phyloP scores from a whole-genome alignment of 2,113 vertebrate genomes.

The Rhipidura dahli region DNA sequence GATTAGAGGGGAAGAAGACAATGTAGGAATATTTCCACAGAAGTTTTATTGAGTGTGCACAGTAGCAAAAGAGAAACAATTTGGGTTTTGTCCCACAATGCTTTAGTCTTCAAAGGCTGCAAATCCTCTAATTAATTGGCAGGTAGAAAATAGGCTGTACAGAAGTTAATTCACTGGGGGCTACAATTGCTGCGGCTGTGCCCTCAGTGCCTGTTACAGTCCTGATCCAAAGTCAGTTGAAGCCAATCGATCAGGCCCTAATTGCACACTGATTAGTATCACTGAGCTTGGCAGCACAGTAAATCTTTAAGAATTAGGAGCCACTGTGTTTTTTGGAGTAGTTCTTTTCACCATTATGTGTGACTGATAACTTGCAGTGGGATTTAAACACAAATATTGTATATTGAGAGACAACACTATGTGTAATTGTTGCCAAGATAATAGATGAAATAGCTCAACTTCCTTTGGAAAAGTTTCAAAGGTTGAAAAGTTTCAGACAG shows the following conservation, averaged over 20 bases:
- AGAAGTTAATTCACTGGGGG: constrained; percentile 38
- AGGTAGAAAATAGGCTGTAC: constrained; percentile 39
- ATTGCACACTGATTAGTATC: constrained; percentile 58
- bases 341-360: constrained; percentile 19
- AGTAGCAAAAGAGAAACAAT: not conserved
- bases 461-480: constrained; percentile 68
- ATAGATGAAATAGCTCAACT: constrained; percentile 59
- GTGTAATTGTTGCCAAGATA: constrained; percentile 55
- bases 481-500: constrained; percentile 64
- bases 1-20: not conserved
- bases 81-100: not conserved
- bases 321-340: constrained; percentile 26
- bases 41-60: not conserved
- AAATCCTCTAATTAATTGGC: constrained; percentile 29
- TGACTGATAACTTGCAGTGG: constrained; percentile 28
- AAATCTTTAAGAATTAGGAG: constrained; percentile 55
- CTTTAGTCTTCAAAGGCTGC: constrained; percentile 26
- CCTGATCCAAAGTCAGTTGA: constrained; percentile 59
- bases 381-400: constrained; percentile 39
- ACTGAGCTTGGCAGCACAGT: constrained; percentile 41
- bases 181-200: not conserved
- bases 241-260: constrained; percentile 54
- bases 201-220: constrained; percentile 26
- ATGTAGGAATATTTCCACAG: not conserved
- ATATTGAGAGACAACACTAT: constrained; percentile 1